phyloP scores from a whole-genome alignment of 2,797 vertebrate species.

The Sebastes melanostomus region DNA sequence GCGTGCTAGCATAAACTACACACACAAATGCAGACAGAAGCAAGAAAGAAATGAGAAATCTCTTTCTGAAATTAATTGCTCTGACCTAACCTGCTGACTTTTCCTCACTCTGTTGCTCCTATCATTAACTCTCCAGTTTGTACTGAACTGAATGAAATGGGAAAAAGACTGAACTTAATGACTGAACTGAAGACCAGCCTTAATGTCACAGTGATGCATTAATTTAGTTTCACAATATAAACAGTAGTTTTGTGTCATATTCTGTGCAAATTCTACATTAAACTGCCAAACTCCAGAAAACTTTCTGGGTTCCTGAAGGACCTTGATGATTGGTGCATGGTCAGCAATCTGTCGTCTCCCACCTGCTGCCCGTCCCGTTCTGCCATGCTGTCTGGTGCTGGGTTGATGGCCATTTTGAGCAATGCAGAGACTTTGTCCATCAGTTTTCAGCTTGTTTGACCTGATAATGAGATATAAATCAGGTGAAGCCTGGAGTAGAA shows the following conservation, averaged over 20 bases:
- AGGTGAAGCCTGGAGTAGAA: background rate
- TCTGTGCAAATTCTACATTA: slow-evolving; percentile 3
- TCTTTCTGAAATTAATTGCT: too few species aligned
- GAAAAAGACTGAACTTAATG: background rate
- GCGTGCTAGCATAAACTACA: accelerated
- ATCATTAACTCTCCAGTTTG: too few species aligned
- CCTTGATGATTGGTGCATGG: slow-evolving; percentile 38
- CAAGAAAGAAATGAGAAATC: too few species aligned
- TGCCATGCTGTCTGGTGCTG: slow-evolving; percentile 17
- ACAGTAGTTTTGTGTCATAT: background rate
- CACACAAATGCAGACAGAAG: too few species aligned
- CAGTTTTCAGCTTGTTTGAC: background rate
- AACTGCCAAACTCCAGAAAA: slow-evolving; percentile 42
- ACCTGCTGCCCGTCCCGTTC: slow-evolving; percentile 23
- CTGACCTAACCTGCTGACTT: accelerated
- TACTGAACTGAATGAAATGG: background rate
- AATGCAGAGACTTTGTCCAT: slow-evolving; percentile 1
- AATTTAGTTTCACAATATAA: background rate
- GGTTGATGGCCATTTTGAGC: slow-evolving; percentile 27
- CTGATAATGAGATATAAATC: slow-evolving; percentile 10
- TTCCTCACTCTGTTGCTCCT: too few species aligned
- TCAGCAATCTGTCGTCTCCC: slow-evolving; percentile 58
- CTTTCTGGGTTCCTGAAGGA: slow-evolving; percentile 20
- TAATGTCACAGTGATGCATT: background rate
- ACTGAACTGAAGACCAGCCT: background rate